Percentiles rank a stretch among this genome's conserved stretches.
These are phyloP conservation scores for Bombus soroeensis DNA, from an alignment of 1,140 invertebrate species.

Conservation along the genomic window DNA sequence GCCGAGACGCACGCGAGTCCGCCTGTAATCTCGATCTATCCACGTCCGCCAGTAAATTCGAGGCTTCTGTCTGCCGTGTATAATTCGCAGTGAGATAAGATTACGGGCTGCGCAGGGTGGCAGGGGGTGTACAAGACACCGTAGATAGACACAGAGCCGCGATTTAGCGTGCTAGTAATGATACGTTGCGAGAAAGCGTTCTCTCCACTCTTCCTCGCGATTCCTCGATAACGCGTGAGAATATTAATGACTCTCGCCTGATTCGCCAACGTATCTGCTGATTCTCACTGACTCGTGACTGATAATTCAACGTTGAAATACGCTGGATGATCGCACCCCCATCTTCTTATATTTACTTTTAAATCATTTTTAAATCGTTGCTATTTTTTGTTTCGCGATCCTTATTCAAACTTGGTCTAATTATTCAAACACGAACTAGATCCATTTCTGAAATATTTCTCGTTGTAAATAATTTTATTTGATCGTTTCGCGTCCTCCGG, in stretches of 20 bases:
- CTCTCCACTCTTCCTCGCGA: neutral
- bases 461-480: no score
- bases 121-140: neutral
- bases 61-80: constrained; percentile 35
- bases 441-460: no score
- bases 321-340: neutral
- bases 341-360: neutral
- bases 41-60: constrained; percentile 34
- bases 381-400: neutral
- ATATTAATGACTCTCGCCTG: constrained; percentile 8
- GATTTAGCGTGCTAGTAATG: constrained; percentile 32
- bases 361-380: neutral
- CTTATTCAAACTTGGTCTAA: neutral
- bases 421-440: no score
- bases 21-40: constrained; percentile 5
- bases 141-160: neutral
- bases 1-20: constrained; percentile 16
- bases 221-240: neutral
- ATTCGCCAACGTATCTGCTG: neutral
- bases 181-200: constrained; percentile 17
- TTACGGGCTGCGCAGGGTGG: neutral
- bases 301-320: neutral
- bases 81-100: constrained; percentile 43
- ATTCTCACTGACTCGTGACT: constrained; percentile 2
- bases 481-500: no score